phyloP scores from a whole-genome alignment of 2,113 vertebrate species.

The Ondatra zibethicus region DNA sequence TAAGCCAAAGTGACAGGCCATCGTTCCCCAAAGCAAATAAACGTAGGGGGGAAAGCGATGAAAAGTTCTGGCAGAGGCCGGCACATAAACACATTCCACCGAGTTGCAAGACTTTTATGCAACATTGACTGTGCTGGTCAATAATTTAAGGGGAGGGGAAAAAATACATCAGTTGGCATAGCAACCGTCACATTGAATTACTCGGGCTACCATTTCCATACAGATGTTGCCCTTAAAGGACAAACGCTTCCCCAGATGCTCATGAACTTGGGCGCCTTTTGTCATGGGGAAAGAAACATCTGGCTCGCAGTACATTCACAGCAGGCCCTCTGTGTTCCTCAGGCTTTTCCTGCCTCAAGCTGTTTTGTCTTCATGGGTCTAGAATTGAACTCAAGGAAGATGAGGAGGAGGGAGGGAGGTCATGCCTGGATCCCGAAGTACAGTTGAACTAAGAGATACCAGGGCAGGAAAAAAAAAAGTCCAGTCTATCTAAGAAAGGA shows the following conservation, averaged over 20 bases:
- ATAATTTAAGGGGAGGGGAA: slow-evolving; percentile 82
- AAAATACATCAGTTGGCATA: slow-evolving; percentile 80
- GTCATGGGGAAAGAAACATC: slow-evolving; percentile 79
- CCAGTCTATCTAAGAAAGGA: not conserved
- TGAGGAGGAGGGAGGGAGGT: no score
- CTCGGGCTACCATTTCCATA: slow-evolving; percentile 80
- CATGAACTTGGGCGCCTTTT: slow-evolving; percentile 77
- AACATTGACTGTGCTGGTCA: slow-evolving; percentile 79
- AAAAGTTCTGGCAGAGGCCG: slow-evolving; percentile 72
- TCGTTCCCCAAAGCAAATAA: slow-evolving; percentile 57
- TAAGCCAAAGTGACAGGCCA: slow-evolving; percentile 68
- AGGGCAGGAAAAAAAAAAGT: not conserved
- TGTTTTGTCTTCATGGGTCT: slow-evolving; percentile 5
- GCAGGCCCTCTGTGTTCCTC: slow-evolving; percentile 27
- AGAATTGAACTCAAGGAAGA: slow-evolving; percentile 6
- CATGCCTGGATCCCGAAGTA: not conserved
- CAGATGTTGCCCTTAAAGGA: slow-evolving; percentile 82
- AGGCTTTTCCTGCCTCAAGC: not conserved
- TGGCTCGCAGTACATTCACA: slow-evolving; percentile 64
- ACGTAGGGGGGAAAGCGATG: slow-evolving; percentile 47
- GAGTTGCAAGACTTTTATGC: slow-evolving; percentile 79
- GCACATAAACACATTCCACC: slow-evolving; percentile 72
- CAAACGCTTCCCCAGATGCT: slow-evolving; percentile 79
- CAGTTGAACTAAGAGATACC: not conserved
- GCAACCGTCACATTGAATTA: slow-evolving; percentile 86